phyloP scores from a whole-genome alignment of 2,797 vertebrate species.

The Dicrostonyx torquatus region DNA sequence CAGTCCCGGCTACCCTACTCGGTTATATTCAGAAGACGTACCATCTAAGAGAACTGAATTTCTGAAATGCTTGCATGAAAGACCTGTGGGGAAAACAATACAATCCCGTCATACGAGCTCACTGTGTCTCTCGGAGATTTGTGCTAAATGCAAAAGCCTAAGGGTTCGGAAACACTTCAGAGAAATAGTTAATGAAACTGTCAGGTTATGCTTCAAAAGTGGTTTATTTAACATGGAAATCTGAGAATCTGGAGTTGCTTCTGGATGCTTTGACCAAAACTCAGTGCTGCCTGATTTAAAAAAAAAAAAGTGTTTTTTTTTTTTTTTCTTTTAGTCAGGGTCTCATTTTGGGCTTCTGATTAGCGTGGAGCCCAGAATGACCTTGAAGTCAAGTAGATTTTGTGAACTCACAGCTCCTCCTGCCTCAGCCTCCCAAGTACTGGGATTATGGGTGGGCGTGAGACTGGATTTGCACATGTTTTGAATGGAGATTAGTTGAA shows the following conservation, averaged over 20 bases:
- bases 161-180: not conserved
- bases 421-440: not conserved
- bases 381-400: not conserved
- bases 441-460: not conserved
- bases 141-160: not conserved
- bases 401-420: not conserved
- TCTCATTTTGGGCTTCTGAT: not conserved
- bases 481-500: not conserved
- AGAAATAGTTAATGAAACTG: not conserved
- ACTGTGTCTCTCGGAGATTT: constrained; percentile 1
- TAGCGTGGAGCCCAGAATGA: not conserved
- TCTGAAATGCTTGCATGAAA: constrained; percentile 43
- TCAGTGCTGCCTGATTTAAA: not conserved
- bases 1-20: constrained; percentile 4
- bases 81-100: constrained; percentile 43
- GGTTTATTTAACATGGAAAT: not conserved
- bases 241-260: constrained; percentile 38
- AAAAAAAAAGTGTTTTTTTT: not conserved
- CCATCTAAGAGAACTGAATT: constrained; percentile 55
- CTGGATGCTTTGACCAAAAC: constrained; percentile 25
- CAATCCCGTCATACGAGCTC: not conserved
- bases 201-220: constrained; percentile 32
- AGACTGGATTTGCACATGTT: not conserved
- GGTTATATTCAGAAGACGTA: constrained; percentile 40
- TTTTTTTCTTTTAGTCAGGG: not conserved